Evolutionary conservation across 2,113 vertebrate species (phyloP).

Genomic region (Sisor rabdophorus): DNA sequence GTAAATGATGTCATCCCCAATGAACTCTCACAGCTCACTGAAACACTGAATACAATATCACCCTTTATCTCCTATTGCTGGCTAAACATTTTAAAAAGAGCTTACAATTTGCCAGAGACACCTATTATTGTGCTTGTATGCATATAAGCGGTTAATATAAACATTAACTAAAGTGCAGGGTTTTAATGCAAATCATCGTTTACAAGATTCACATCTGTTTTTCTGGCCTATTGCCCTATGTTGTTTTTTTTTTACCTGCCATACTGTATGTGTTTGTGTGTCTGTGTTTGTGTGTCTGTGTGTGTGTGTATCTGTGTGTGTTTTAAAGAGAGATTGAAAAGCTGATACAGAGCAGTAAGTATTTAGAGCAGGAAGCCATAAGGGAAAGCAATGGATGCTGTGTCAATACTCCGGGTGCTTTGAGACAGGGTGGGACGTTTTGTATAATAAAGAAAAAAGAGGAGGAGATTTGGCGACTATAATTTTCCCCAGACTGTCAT

Average conservation of each 20-base stretch:
- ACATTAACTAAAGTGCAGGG: background rate
- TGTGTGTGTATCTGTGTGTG: no score
- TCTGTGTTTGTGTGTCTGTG: conserved; percentile 6
- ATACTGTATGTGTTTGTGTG: no score
- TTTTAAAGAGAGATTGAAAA: no score
- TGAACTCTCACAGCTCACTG: no score
- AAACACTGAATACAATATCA: no score
- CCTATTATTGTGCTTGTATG: no score
- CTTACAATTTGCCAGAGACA: no score
- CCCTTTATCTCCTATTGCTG: no score
- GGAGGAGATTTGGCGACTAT: conserved; percentile 39
- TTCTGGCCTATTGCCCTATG: conserved; percentile 20
- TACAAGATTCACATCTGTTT: background rate
- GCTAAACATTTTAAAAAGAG: no score
- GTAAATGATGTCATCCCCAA: no score
- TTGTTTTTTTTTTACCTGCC: no score
- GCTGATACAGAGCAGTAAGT: conserved; percentile 32
- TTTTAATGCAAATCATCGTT: background rate
- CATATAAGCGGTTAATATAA: background rate
- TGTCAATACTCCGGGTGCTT: conserved; percentile 58
- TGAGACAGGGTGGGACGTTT: conserved; percentile 29
- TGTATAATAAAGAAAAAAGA: conserved; percentile 30
- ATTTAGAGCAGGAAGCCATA: conserved; percentile 57
- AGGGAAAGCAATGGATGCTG: conserved; percentile 58
- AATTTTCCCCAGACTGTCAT: conserved; percentile 40